These are phyloP conservation scores for Philereme vetulata DNA, from an alignment of 2,888 invertebrate genomes.

Conservation along the genomic window DNA sequence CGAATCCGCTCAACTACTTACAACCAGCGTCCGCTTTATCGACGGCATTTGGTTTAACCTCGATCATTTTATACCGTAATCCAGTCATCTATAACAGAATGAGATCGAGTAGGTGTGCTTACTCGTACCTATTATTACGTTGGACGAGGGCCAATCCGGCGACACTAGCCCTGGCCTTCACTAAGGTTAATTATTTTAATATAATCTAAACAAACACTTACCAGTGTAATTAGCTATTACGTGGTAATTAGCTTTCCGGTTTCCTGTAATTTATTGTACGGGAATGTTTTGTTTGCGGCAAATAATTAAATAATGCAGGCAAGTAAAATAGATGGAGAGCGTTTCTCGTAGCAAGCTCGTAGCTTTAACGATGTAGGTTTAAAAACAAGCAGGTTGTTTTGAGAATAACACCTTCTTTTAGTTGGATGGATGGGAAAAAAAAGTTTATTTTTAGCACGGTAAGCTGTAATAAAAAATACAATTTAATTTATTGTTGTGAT, in stretches of 20 bases:
- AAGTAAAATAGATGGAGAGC: not conserved
- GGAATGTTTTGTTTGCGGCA: conserved; percentile 7
- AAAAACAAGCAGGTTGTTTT: no score
- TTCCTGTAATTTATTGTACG: conserved; percentile 30
- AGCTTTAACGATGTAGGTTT: no score
- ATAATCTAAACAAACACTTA: conserved; percentile 51
- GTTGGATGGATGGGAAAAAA: no score
- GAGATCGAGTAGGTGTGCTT: conserved; percentile 47
- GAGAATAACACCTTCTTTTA: no score
- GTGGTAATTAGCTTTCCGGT: conserved; percentile 42
- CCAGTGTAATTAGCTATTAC: conserved; percentile 38
- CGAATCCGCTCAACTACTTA: not conserved
- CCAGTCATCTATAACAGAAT: conserved; percentile 47
- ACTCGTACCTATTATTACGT: conserved; percentile 53
- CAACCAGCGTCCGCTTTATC: conserved; percentile 2
- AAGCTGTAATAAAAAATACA: no score
- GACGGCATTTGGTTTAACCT: conserved; percentile 21
- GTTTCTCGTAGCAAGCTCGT: not conserved
- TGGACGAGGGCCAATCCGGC: conserved; percentile 69
- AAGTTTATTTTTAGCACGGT: no score
- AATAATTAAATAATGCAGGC: not conserved
- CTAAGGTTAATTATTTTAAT: conserved; percentile 75
- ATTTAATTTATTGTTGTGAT: no score
- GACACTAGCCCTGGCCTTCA: conserved; percentile 75
- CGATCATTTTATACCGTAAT: conserved; percentile 35